phyloP scores from a whole-genome alignment of 2,113 vertebrate genomes.

The Nibea coibor region DNA sequence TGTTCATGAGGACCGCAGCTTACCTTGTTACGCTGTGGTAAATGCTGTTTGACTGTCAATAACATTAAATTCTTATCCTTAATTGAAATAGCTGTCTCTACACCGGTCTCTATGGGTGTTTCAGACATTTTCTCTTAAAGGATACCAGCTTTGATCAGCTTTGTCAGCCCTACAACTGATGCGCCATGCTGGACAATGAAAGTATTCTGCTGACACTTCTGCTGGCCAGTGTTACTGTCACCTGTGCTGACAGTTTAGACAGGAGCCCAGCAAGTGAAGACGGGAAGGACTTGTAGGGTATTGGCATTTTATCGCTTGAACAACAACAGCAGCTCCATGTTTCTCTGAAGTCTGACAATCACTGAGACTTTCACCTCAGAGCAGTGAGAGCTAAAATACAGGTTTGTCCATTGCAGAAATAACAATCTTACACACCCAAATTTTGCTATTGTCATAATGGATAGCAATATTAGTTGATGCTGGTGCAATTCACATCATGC shows the following conservation, averaged over 20 bases:
- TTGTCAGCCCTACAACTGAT: not conserved
- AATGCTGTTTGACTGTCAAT: not conserved
- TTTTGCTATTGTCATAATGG: not conserved
- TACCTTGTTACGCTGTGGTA: not conserved
- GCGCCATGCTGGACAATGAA: not conserved
- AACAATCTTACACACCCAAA: too few species aligned
- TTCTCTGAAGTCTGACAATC: not conserved
- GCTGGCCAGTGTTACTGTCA: conserved; percentile 11
- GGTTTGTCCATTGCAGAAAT: too few species aligned
- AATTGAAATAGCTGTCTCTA: not conserved
- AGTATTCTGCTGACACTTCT: conserved; percentile 4
- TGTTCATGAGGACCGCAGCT: too few species aligned
- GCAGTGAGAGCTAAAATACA: not conserved
- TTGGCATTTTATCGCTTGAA: conserved; percentile 11
- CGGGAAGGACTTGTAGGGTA: not conserved
- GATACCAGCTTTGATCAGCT: too few species aligned
- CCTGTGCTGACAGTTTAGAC: conserved; percentile 6
- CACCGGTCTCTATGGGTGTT: not conserved
- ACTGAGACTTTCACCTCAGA: conserved; percentile 2
- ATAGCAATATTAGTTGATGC: not conserved
- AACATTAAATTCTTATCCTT: not conserved
- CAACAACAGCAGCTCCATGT: not conserved
- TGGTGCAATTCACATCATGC: not conserved
- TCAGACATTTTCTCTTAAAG: not conserved
- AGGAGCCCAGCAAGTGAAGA: conserved; percentile 13